Conservation (phyloP, 2,797 vertebrate species). For the Enteromius trimaculatus region DNA sequence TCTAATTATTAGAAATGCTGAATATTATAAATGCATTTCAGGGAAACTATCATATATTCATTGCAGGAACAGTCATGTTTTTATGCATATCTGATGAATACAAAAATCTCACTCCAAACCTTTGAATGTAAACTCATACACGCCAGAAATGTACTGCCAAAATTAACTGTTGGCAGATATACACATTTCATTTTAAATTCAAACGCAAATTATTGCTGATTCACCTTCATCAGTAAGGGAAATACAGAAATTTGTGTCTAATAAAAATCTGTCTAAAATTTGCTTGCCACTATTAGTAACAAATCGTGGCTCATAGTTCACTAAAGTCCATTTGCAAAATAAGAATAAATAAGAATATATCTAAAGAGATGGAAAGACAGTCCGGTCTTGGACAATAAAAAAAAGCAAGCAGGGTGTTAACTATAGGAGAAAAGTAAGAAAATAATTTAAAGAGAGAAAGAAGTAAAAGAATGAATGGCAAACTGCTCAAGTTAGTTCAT, state of each 20-base stretch:
- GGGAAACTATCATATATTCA: background rate
- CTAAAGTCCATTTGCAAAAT: background rate
- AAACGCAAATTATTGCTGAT: too few species aligned
- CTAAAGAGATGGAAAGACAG: background rate
- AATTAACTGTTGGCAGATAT: background rate
- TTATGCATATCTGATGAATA: background rate
- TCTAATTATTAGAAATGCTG: background rate
- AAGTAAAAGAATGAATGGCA: background rate
- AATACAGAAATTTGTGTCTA: background rate
- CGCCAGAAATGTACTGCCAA: background rate
- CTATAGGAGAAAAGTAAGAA: background rate
- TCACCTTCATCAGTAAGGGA: too few species aligned
- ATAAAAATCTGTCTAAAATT: background rate
- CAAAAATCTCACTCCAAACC: background rate
- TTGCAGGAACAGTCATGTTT: background rate
- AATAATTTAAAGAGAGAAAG: background rate
- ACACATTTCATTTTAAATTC: background rate
- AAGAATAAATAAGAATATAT: background rate
- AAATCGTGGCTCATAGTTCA: background rate
- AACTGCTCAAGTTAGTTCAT: conserved; percentile 41
- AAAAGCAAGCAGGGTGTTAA: background rate
- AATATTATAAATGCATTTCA: background rate
- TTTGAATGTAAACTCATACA: background rate
- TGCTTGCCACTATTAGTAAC: background rate
- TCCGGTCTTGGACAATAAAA: background rate